Percentiles rank a stretch among this genome's conserved stretches.
Conservation (phyloP, 2,113 vertebrate genomes). For the Puffinus mauretanicus region DNA sequence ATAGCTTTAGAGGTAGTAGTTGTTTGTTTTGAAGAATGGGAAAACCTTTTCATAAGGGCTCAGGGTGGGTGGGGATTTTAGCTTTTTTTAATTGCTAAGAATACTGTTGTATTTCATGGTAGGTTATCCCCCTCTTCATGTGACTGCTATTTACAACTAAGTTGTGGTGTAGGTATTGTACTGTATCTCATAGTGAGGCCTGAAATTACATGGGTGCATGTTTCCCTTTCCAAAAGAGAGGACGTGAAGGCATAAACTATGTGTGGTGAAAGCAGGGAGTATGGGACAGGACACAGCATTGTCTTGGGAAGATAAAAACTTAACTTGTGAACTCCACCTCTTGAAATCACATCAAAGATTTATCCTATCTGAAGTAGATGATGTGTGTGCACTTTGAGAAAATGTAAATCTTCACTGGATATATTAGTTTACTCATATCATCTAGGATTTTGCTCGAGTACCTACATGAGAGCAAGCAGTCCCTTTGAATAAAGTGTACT, state of each 20-base stretch:
- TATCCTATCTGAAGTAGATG: not conserved
- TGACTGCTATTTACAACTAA: not conserved
- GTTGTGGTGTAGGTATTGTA: not conserved
- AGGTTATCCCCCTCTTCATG: not conserved
- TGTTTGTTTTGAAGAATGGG: not conserved
- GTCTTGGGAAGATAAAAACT: not conserved
- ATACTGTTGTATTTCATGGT: not conserved
- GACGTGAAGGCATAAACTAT: accelerated
- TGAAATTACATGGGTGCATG: not conserved
- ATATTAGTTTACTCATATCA: not conserved
- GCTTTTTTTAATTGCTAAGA: not conserved
- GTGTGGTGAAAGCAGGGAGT: not conserved
- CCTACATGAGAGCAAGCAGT: not conserved
- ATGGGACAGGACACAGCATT: not conserved
- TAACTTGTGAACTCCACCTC: not conserved
- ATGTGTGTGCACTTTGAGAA: not conserved
- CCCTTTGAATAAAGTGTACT: not conserved
- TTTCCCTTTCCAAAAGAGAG: not conserved
- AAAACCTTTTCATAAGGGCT: not conserved
- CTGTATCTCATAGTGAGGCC: not conserved
- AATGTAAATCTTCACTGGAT: not conserved
- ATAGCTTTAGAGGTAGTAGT: not conserved
- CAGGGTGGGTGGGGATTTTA: not conserved
- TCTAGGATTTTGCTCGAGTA: not conserved
- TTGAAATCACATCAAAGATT: not conserved